Base-by-base conservation (phyloP, 2,888 invertebrate genomes). In the Acanthacorydalis orientalis region DNA sequence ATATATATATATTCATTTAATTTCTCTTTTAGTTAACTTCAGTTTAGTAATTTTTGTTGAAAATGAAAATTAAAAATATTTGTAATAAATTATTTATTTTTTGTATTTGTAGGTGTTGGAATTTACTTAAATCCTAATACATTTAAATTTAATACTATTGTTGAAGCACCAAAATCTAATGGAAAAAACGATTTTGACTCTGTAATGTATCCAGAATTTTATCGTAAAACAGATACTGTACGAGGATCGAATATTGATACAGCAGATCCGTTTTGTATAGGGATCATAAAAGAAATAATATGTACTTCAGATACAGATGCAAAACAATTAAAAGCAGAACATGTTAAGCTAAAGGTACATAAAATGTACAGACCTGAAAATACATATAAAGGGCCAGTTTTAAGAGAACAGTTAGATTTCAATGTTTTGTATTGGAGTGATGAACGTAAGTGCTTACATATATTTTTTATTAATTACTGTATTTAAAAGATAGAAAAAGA, bases 361-460 rank as follows among this genome's bases (percentile, higher is more conserved):
- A 75, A 84, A 53, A 70, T 87, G 57, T 84, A 77, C 57, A 73
- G 88, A 49, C 82, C 86, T 1, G 84, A 85, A 62, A 79, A 86
- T 59, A 85, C 83, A 0, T 74, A 73, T 52, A 74, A 73, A 51
- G 71, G 77, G 44, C 62, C 68, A 23, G 57, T 63, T 45, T 60
- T 69, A 12, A 71, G 74, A 1, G 72, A 78, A 51, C 73, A 78
- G 51, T 69, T 75, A 44, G 84, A 87, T 59, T 62, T 85, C 11
- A 86, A 86, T 59, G 64, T 80, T 49, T 62, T 88, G 0, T 88
- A 81, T 61, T 88, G 85, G 80, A 80, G 79, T 49, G 74, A 83
- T 11, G 83, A 86, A 68, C 74, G 84, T 69, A 66, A 63, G 47
- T 52, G 12, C 14, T 41, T 47, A 31, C 47, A 16, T 46, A 16